These are phyloP conservation scores for Aphidoletes aphidimyza DNA, from an alignment of 2,888 invertebrate species.

Conservation along the genomic window DNA sequence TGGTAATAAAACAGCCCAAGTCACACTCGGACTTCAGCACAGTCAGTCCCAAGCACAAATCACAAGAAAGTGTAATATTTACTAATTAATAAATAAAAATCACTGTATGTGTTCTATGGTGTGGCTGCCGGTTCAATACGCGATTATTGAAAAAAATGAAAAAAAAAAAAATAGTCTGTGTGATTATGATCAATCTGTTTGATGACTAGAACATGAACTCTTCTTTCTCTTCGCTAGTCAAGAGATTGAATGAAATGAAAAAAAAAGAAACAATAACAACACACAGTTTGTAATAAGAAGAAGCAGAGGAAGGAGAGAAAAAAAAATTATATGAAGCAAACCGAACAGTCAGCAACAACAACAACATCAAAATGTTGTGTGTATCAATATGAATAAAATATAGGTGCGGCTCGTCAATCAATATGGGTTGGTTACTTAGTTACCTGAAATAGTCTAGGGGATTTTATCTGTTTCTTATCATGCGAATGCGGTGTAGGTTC, in stretches of 20 bases:
- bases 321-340: conserved; percentile 15
- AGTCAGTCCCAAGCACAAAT: conserved; percentile 31
- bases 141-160: no score
- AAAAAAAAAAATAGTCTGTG: no score
- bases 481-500: no score
- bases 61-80: conserved; percentile 40
- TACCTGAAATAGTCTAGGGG: no score
- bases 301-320: not conserved
- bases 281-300: not conserved
- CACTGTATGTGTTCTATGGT: not conserved
- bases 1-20: no score
- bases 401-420: conserved; percentile 54
- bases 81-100: conserved; percentile 52
- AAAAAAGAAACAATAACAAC: not conserved
- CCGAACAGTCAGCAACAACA: not conserved
- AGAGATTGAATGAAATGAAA: no score
- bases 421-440: conserved; percentile 54
- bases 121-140: not conserved
- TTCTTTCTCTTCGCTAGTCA: not conserved
- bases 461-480: no score
- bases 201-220: not conserved
- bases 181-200: not conserved
- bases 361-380: no score
- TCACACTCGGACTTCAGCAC: no score
- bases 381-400: conserved; percentile 52